These are phyloP conservation scores for Sander lucioperca DNA, from an alignment of 2,113 vertebrate genomes.

Conservation along the genomic window DNA sequence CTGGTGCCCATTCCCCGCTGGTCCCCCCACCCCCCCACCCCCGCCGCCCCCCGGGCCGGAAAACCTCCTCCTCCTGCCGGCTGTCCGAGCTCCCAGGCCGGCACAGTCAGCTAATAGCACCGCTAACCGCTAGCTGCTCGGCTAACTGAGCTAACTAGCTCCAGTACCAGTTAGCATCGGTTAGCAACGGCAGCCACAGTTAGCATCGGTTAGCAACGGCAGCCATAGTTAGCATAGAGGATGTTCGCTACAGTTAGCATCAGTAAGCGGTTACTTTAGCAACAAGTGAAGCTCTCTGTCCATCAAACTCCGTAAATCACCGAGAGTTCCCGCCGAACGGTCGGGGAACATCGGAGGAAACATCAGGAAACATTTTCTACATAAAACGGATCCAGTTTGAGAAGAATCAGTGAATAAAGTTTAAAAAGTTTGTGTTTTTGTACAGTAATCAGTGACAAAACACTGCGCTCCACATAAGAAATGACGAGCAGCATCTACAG, in stretches of 20 bases:
- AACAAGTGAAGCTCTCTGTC: neutral
- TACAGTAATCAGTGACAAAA: slow-evolving; percentile 12
- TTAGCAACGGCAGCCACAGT: no score
- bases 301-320: neutral
- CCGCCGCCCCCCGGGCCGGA: neutral
- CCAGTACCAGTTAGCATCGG: no score
- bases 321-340: neutral
- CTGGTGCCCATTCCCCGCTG: slow-evolving; percentile 67
- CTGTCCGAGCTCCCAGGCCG: no score
- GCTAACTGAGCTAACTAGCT: slow-evolving; percentile 43
- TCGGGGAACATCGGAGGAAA: accelerated
- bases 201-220: no score
- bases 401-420: slow-evolving; percentile 31
- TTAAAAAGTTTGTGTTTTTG: slow-evolving; percentile 66
- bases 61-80: no score
- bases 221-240: no score
- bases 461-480: neutral
- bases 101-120: no score
- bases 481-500: neutral
- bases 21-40: neutral
- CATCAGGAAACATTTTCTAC: accelerated
- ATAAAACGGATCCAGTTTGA: neutral
- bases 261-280: slow-evolving; percentile 1
- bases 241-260: neutral
- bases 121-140: neutral